Evolutionary conservation across 2,888 invertebrate species (phyloP).

Genomic region (Calephelis perditalis): DNA sequence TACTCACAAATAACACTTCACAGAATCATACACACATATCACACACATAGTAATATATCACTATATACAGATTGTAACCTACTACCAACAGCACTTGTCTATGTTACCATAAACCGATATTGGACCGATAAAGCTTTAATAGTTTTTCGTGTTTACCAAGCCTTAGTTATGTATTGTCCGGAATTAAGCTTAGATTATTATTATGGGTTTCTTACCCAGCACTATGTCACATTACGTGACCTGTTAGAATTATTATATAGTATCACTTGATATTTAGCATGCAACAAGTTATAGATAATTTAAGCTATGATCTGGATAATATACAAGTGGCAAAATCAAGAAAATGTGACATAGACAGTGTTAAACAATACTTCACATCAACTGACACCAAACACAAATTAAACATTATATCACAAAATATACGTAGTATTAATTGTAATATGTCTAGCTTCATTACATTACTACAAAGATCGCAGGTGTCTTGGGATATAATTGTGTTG

Average conservation of each 20-base stretch:
- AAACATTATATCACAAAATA: slow-evolving; percentile 27
- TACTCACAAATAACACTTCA: no score
- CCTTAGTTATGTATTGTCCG: neutral
- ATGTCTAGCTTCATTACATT: slow-evolving; percentile 24
- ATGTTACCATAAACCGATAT: no score
- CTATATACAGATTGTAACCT: no score
- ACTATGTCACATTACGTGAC: neutral
- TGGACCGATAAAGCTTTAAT: neutral
- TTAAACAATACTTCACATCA: neutral
- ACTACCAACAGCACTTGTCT: no score
- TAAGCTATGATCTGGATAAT: slow-evolving; percentile 2
- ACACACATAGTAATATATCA: no score
- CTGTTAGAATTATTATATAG: neutral
- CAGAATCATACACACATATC: no score
- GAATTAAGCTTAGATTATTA: neutral
- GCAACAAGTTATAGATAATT: neutral
- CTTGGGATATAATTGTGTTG: slow-evolving; percentile 30
- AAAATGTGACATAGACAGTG: neutral
- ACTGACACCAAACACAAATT: neutral
- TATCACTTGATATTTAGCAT: neutral
- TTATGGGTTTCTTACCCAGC: neutral
- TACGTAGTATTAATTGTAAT: slow-evolving; percentile 30
- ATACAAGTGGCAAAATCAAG: neutral
- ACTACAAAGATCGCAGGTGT: slow-evolving; percentile 21
- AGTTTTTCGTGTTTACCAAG: neutral